A percentile compares a stretch with the other conserved stretches of the same genome.
Conservation (phyloP, 2,888 invertebrate species). For the Chymomyza amoena region DNA sequence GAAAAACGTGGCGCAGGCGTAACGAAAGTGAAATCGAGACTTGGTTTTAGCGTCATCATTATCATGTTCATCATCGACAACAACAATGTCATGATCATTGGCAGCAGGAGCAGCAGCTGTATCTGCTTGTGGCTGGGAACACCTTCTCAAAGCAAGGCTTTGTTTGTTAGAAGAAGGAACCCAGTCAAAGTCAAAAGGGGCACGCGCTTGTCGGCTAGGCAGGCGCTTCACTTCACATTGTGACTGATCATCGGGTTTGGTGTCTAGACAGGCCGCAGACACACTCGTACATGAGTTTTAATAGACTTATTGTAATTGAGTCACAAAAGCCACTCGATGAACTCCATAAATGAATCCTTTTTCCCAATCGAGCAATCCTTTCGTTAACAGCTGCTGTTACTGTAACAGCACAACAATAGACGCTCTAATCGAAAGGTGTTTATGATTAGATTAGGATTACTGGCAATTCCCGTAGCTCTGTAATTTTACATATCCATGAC, state of each 20-base stretch:
- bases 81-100: background rate
- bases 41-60: background rate
- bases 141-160: constrained; percentile 51
- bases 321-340: constrained; percentile 66
- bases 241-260: constrained; percentile 32
- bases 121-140: constrained; percentile 36
- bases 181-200: constrained; percentile 71
- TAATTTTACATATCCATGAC: constrained; percentile 48
- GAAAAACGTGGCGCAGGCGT: constrained; percentile 62
- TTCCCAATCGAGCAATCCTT: background rate
- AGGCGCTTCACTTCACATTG: constrained; percentile 22
- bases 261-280: constrained; percentile 66
- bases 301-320: constrained; percentile 74
- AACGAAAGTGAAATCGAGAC: constrained; percentile 74
- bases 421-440: constrained; percentile 35
- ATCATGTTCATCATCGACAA: background rate
- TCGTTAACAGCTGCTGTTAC: background rate
- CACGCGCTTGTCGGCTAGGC: constrained; percentile 49
- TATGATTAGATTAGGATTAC: constrained; percentile 9
- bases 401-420: background rate
- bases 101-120: constrained; percentile 52
- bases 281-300: constrained; percentile 50
- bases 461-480: constrained; percentile 32
- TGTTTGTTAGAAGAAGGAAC: constrained; percentile 53
- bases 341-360: background rate